A percentile compares a stretch with the other conserved stretches of the same genome.
phyloP scores from a whole-genome alignment of 2,797 vertebrate genomes.

The Streptopelia turtur region DNA sequence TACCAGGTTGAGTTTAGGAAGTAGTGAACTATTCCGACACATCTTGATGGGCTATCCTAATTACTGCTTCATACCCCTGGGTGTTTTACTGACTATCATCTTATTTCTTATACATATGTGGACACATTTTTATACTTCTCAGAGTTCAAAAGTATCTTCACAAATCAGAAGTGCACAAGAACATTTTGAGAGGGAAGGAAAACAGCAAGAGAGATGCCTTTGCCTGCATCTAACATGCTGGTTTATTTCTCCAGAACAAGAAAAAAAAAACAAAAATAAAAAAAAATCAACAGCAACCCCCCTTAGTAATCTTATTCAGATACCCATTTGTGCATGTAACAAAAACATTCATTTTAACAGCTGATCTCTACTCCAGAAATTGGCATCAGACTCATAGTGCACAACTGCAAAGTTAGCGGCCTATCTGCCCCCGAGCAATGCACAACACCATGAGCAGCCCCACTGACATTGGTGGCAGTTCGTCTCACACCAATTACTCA shows the following conservation, averaged over 20 bases:
- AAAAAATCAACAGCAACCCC: not conserved
- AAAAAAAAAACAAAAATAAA: not conserved
- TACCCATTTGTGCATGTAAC: not conserved
- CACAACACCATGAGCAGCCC: accelerated
- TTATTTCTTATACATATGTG: not conserved
- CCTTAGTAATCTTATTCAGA: not conserved
- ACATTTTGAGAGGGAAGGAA: not conserved
- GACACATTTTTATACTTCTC: not conserved
- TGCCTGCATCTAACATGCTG: not conserved
- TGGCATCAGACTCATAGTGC: not conserved
- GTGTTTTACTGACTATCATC: not conserved
- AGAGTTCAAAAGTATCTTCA: not conserved
- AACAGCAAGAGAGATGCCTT: not conserved
- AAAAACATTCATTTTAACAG: not conserved
- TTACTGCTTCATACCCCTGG: not conserved
- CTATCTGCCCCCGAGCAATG: not conserved
- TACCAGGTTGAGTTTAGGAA: not conserved
- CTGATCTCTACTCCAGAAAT: not conserved
- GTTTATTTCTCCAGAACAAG: not conserved
- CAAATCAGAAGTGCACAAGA: not conserved
- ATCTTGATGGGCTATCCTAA: not conserved
- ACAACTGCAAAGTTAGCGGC: not conserved
- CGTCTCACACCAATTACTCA: too few species aligned
- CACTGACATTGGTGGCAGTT: not conserved
- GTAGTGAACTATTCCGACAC: not conserved